Evolutionary conservation across 2,888 invertebrate genomes (phyloP), one percentile per base, ranked within the genome.

Genomic region (Cistogaster globosa): DNA sequence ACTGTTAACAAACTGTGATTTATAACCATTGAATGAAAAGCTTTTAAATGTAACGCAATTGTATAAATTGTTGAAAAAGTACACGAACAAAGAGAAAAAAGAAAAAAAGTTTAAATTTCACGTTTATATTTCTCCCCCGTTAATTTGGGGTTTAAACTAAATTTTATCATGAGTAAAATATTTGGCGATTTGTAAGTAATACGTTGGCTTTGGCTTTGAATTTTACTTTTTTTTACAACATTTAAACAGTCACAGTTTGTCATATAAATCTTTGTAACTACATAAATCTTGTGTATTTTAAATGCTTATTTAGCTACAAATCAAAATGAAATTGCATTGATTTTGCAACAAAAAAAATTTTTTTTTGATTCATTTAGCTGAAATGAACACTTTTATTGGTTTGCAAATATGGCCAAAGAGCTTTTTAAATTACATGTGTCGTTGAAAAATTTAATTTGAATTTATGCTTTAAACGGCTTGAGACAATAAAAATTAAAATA

Each of bases 311-410:
- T 79, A 72, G 88, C 88, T 83, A 91, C 90, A 90, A 91, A 90
- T 90, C 91, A 90, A 91, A 90, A 88, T 87, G 89, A 86, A 90
- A 90, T 91, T 89, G 89, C 90, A 91, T 90, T 91, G 91, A 91
- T 91, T 91, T 89, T 88, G 78, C 20, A 89, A 89, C 88, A 48
- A 48, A 48, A 48, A 48, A 48, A 48, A n/a, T 14, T n/a, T n/a
- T n/a, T n/a, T n/a, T n/a, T 9, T 9, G 18, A 88, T 89, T 89
- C 88, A 88, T 88, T 63, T 53, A 32, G 32, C 42, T 42, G 22
- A 51, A 53, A 18, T 42, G 63, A 63, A 38, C 51, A 67, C 38
- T 65, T 67, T 80, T 74, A 68, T 67, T 80, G 57, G 38, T 45
- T n/a, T 20, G 26, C n/a, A 1, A 42, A 42, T 16, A 53, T 26